A percentile compares a stretch with the other conserved stretches of the same genome.
These are phyloP conservation scores for Spialia ferax DNA, from an alignment of 2,888 invertebrate genomes.

Conservation along the genomic window DNA sequence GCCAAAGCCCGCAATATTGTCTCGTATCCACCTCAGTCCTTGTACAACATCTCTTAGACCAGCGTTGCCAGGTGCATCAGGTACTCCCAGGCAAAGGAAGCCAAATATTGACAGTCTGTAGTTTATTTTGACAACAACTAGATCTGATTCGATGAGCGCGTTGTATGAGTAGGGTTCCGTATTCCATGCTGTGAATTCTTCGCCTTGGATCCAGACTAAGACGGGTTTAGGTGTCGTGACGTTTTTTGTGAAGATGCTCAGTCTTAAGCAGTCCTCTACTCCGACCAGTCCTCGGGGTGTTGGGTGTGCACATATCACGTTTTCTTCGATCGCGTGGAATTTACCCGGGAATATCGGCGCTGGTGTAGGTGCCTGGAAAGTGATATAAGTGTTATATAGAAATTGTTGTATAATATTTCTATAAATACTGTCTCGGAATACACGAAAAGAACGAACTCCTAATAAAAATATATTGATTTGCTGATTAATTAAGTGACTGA, in stretches of 20 bases:
- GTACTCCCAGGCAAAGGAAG: conserved; percentile 87
- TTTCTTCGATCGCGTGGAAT: conserved; percentile 58
- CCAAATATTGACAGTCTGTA: conserved; percentile 92
- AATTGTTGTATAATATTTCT: background rate
- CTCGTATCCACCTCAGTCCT: conserved; percentile 91
- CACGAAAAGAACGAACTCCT: too few relatives aligned
- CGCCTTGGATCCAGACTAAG: conserved; percentile 72
- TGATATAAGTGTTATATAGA: background rate
- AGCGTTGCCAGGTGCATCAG: conserved; percentile 92
- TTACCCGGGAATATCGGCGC: conserved; percentile 54
- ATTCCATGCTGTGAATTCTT: conserved; percentile 61
- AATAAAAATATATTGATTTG: too few relatives aligned
- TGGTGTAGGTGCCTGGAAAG: conserved; percentile 58
- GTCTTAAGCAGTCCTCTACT: conserved; percentile 71
- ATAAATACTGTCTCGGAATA: too few relatives aligned
- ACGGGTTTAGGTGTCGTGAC: conserved; percentile 65
- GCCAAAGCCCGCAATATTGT: conserved; percentile 91
- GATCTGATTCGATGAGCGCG: conserved; percentile 88
- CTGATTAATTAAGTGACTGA: background rate
- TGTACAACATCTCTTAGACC: conserved; percentile 94
- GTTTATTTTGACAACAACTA: conserved; percentile 89
- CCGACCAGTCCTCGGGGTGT: conserved; percentile 65
- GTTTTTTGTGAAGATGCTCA: conserved; percentile 68
- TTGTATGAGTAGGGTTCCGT: conserved; percentile 70
- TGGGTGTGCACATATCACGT: conserved; percentile 69